Evolutionary conservation across 2,888 invertebrate genomes (phyloP), one percentile per base, ranked within the genome.

Genomic region (Muscina levida): DNA sequence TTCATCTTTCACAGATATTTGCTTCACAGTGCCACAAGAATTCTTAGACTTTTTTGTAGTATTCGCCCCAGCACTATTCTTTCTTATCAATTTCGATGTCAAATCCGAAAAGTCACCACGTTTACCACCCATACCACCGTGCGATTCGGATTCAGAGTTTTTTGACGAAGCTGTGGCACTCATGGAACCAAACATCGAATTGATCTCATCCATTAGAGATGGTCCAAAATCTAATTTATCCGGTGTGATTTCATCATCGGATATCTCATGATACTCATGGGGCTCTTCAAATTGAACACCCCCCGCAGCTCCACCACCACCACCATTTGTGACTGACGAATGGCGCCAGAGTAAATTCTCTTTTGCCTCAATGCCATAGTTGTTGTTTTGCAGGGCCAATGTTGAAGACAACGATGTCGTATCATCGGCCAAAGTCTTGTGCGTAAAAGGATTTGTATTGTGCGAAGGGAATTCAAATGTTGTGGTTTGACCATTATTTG

Each of bases 1-100:
- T 89, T 97, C 95, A 87, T 98, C 98, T 79, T 97, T 95, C 0
- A 97, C 96, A 11, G 98, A 98, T 91, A 98, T 97, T 2, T 95
- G 97, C 90, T 98, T 98, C 87, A 98, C 95, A 1, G 87, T 86
- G 0, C 93, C 92, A 24, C 92, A 91, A 39, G 88, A 84, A 76
- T 88, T 84, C 70, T 88, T 88, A 70, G 90, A 90, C 79, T 89
- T 91, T 46, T 82, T 83, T n/a, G 84, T 86, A 68, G 88, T 88
- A 71, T 88, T 88, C 10, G 86, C 85, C 51, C 72, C 44, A 0
- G 79, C 77, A 59, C 82, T 82, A 67, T 85, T 87, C 78, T 88
- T 88, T 10, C 87, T 84, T 81, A 85, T 85, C 53, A 88, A 84
- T 79, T 90, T 91, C 48, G 92, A 92, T 77, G 92, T 92, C 83